Evolutionary conservation across 2,113 vertebrate genomes (phyloP).

Genomic region (Xiphophorus hellerii): DNA sequence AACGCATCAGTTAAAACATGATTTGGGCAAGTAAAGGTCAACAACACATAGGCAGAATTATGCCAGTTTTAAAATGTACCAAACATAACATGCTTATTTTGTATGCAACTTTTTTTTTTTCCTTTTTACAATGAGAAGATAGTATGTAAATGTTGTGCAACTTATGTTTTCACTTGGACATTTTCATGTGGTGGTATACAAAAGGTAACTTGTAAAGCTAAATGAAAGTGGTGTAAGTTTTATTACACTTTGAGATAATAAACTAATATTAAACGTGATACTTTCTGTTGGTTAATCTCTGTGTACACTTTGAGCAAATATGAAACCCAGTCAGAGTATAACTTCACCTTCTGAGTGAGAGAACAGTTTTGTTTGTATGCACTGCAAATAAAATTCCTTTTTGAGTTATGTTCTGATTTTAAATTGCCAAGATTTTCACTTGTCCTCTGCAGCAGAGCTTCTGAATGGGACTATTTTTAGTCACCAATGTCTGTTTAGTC

Average conservation of each 20-base stretch:
- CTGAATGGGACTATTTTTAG: conserved; percentile 32
- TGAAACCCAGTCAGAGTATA: conserved; percentile 1
- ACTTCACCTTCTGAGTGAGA: neutral
- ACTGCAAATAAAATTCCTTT: neutral
- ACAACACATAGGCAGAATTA: neutral
- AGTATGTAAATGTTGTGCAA: neutral
- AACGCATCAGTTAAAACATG: neutral
- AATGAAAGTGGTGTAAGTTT: conserved; percentile 57
- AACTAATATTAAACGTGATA: neutral
- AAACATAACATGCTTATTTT: neutral
- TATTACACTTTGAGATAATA: conserved; percentile 55
- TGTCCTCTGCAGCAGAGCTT: conserved; percentile 20
- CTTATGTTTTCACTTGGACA: neutral
- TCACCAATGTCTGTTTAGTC: neutral
- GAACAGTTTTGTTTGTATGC: conserved; percentile 15
- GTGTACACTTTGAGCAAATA: conserved; percentile 12
- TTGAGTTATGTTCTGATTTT: neutral
- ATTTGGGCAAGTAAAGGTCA: neutral
- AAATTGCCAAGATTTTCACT: neutral
- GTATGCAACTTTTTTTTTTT: neutral
- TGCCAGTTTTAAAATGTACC: neutral
- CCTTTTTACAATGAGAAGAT: neutral
- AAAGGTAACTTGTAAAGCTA: neutral
- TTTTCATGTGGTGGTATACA: conserved; percentile 13
- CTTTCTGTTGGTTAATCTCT: neutral